These are phyloP conservation scores for Cherax quadricarinatus DNA, from an alignment of 1,140 invertebrate species.

Conservation along the genomic window DNA sequence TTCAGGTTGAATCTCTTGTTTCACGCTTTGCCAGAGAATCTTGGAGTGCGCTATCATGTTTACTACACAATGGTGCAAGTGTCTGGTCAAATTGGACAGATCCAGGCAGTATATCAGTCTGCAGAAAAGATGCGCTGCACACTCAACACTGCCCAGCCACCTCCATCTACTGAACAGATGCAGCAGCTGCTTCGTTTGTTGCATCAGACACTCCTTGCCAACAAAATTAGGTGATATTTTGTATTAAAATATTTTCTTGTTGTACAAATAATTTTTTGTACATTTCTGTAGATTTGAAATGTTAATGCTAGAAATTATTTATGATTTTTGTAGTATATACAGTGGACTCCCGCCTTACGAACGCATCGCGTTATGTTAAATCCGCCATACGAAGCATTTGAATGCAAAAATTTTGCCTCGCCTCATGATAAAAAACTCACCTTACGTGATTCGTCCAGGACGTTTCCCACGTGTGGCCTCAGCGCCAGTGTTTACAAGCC, in stretches of 20 bases:
- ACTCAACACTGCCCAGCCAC: slow-evolving; percentile 84
- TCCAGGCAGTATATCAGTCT: slow-evolving; percentile 80
- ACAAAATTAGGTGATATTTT: slow-evolving; percentile 69
- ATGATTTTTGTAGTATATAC: no score
- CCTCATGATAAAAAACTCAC: no score
- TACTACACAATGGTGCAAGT: slow-evolving; percentile 94
- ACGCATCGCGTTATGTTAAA: no score
- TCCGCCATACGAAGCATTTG: no score
- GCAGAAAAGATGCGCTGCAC: slow-evolving; percentile 90
- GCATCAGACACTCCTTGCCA: slow-evolving; percentile 86
- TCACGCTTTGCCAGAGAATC: slow-evolving; percentile 90
- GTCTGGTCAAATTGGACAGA: slow-evolving; percentile 89
- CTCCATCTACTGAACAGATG: slow-evolving; percentile 92
- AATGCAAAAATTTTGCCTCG: no score
- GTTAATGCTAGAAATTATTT: no score
- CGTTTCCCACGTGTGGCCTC: no score
- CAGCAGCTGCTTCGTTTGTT: slow-evolving; percentile 93
- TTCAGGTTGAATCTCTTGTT: slow-evolving; percentile 87
- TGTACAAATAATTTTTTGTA: not conserved
- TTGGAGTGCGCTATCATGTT: slow-evolving; percentile 91
- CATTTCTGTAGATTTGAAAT: no score
- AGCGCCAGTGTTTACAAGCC: no score
- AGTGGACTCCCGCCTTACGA: no score
- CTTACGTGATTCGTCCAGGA: no score
- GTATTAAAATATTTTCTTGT: not conserved